These are phyloP conservation scores for Calosoma granatense DNA, from an alignment of 1,140 invertebrate species.

Conservation along the genomic window DNA sequence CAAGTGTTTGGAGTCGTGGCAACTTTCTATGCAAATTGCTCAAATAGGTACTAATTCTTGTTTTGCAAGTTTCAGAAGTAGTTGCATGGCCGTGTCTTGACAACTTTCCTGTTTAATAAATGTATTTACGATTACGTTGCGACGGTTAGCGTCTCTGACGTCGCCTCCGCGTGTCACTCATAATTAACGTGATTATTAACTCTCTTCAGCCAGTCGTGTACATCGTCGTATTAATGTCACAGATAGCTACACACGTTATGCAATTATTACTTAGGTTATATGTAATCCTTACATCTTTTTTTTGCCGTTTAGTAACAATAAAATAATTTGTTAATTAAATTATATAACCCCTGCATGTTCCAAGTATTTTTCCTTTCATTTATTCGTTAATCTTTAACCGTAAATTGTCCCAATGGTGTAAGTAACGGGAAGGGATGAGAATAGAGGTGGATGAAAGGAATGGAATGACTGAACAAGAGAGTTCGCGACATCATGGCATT, in stretches of 20 bases:
- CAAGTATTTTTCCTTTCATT: background rate
- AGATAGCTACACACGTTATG: too few relatives aligned
- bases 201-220: background rate
- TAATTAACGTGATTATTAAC: background rate
- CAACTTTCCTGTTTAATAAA: too few relatives aligned
- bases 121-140: background rate
- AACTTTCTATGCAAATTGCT: too few relatives aligned
- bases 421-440: background rate
- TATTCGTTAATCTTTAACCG: background rate
- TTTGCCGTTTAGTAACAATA: too few relatives aligned
- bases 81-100: too few relatives aligned
- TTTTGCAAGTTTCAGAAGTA: too few relatives aligned
- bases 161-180: background rate
- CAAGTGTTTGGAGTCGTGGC: too few relatives aligned
- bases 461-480: background rate
- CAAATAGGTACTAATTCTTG: too few relatives aligned
- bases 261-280: too few relatives aligned
- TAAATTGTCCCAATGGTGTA: background rate
- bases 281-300: too few relatives aligned
- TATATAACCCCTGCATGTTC: background rate
- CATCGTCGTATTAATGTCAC: too few relatives aligned
- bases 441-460: background rate
- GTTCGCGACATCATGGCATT: background rate
- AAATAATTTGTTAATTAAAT: background rate
- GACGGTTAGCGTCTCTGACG: background rate